phyloP scores from a whole-genome alignment of 2,113 vertebrate species.

The Gymnobelideus leadbeateri region DNA sequence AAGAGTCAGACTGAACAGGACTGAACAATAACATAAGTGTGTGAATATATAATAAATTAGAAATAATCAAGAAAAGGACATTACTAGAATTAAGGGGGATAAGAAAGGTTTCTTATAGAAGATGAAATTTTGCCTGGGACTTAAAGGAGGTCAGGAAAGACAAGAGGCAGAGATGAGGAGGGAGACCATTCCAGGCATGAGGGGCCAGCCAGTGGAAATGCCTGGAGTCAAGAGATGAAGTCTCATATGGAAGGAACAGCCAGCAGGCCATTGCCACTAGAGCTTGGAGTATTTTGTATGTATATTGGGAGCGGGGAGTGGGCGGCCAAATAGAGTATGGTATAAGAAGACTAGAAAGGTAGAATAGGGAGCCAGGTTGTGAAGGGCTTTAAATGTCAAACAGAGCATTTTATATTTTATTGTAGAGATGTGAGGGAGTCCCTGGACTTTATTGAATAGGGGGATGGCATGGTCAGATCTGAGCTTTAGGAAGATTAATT shows the following conservation, averaged over 20 bases:
- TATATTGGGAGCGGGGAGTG: too few species aligned
- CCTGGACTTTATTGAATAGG: neutral
- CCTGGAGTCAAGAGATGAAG: neutral
- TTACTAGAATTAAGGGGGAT: neutral
- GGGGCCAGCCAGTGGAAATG: neutral
- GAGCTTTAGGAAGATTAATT: neutral
- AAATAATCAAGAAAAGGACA: neutral
- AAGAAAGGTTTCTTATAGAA: neutral
- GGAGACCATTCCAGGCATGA: neutral
- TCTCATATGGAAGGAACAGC: neutral
- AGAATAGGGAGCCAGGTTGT: neutral
- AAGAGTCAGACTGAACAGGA: neutral
- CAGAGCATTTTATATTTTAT: neutral
- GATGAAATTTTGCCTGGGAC: neutral
- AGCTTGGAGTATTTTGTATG: neutral
- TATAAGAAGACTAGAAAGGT: neutral
- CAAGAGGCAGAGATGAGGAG: neutral
- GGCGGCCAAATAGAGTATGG: neutral
- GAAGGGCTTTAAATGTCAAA: neutral
- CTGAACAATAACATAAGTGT: neutral
- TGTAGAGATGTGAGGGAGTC: neutral
- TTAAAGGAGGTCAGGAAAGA: neutral
- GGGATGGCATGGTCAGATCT: neutral
- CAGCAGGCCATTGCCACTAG: neutral
- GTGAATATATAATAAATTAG: neutral